These are phyloP conservation scores for Prunella strophiata DNA, from an alignment of 2,797 vertebrate species.

Conservation along the genomic window DNA sequence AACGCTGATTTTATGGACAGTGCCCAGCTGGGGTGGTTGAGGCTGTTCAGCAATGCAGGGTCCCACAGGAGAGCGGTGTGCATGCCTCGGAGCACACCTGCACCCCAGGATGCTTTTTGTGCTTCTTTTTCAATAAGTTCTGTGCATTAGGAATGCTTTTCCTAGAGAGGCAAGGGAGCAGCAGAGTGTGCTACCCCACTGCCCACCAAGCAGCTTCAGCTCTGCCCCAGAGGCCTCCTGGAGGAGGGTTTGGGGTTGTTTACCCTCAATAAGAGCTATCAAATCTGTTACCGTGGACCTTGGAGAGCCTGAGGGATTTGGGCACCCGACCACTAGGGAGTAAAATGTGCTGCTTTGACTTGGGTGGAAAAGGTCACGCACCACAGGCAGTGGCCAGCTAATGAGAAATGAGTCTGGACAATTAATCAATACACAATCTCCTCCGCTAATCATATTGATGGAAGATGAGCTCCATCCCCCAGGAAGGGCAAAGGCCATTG, in stretches of 20 bases:
- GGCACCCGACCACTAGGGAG: not conserved
- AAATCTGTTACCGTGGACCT: not conserved
- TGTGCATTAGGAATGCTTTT: rapidly evolving
- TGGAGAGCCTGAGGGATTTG: not conserved
- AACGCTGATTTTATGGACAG: not conserved
- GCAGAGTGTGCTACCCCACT: too few relatives aligned
- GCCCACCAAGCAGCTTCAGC: not conserved
- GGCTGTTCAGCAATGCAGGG: not conserved
- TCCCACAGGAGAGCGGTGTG: rapidly evolving
- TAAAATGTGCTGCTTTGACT: not conserved
- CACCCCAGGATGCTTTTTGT: rapidly evolving
- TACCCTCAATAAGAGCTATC: not conserved
- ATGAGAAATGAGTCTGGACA: slow-evolving; percentile 38
- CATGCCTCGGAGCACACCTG: not conserved
- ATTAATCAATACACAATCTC: slow-evolving; percentile 61
- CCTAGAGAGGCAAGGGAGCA: not conserved
- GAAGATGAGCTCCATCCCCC: slow-evolving; percentile 18
- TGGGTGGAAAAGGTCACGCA: not conserved
- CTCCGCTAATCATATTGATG: slow-evolving; percentile 31
- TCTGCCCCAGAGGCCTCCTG: not conserved
- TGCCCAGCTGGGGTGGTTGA: not conserved
- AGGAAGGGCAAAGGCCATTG: slow-evolving; percentile 46
- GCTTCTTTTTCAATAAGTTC: not conserved
- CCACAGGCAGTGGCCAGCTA: not conserved
- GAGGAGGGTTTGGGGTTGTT: not conserved